Evolutionary conservation across 1,140 invertebrate genomes (phyloP).

Genomic region (Calycopis cecrops): DNA sequence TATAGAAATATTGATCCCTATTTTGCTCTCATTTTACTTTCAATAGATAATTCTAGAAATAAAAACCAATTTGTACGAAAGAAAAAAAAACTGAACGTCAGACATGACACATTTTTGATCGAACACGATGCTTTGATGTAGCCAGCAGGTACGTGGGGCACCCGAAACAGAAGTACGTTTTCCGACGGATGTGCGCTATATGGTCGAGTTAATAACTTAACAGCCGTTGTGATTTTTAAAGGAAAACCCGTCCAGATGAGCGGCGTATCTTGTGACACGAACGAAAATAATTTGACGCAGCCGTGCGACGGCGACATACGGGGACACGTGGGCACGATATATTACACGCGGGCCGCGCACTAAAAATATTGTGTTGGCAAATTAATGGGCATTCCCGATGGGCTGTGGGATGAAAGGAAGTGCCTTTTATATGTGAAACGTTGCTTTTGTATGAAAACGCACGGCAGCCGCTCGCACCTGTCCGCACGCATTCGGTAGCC

Average conservation of each 20-base stretch:
- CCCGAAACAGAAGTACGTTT: slow-evolving; percentile 31
- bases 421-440: slow-evolving; percentile 73
- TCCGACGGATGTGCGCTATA: slow-evolving; percentile 52
- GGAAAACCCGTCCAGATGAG: slow-evolving; percentile 72
- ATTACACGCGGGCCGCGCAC: slow-evolving; percentile 71
- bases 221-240: slow-evolving; percentile 70
- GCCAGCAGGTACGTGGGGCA: neutral
- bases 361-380: slow-evolving; percentile 76
- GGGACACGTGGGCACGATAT: slow-evolving; percentile 73
- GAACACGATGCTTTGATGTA: neutral
- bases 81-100: no score
- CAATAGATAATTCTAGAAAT: no score
- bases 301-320: slow-evolving; percentile 69
- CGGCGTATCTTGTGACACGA: slow-evolving; percentile 71
- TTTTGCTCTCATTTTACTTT: no score
- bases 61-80: no score
- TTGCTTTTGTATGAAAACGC: slow-evolving; percentile 72
- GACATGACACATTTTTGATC: no score
- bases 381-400: slow-evolving; percentile 74
- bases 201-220: slow-evolving; percentile 49
- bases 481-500: slow-evolving; percentile 47
- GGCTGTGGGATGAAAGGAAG: slow-evolving; percentile 72
- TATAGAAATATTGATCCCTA: no score
- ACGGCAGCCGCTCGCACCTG: slow-evolving; percentile 70
- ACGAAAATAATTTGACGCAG: slow-evolving; percentile 75